Percentiles rank a stretch among this genome's conserved stretches.
These are phyloP conservation scores for Corythucha ciliata DNA, from an alignment of 2,888 invertebrate species.

Conservation along the genomic window DNA sequence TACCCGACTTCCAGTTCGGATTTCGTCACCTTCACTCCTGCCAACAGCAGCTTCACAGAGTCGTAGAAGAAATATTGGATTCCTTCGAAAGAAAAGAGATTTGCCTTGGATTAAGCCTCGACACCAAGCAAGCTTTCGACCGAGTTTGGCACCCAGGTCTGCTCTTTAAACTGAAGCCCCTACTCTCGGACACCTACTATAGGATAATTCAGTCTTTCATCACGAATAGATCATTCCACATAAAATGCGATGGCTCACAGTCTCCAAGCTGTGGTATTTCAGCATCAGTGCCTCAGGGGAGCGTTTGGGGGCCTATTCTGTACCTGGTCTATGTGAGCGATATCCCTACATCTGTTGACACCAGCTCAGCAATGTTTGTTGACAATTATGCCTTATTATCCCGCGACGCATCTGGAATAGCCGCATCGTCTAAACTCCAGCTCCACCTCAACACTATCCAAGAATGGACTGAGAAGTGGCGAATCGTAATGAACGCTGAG, in stretches of 20 bases:
- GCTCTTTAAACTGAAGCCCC: slow-evolving; percentile 1
- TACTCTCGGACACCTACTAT: slow-evolving; percentile 3
- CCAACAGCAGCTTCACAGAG: not conserved
- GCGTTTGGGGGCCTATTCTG: not conserved
- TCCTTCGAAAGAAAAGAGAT: not conserved
- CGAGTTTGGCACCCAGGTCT: slow-evolving; percentile 1
- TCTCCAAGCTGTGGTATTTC: not conserved
- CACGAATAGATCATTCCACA: not conserved
- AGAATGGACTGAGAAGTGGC: too few species aligned
- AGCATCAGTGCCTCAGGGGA: not conserved
- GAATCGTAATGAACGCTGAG: too few species aligned
- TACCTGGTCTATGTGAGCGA: not conserved
- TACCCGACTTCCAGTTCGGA: not conserved
- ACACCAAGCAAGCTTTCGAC: too few species aligned
- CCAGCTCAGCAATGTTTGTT: not conserved
- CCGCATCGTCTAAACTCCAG: too few species aligned
- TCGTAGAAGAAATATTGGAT: slow-evolving; percentile 1
- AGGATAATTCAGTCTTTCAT: slow-evolving; percentile 1
- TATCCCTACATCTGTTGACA: not conserved
- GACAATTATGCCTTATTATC: not conserved
- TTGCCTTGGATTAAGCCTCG: not conserved
- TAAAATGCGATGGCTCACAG: not conserved
- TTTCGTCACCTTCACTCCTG: slow-evolving; percentile 2
- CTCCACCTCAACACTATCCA: too few species aligned
- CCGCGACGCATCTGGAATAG: not conserved